phyloP scores from a whole-genome alignment of 2,888 invertebrate genomes.

The Bellardia pandia region DNA sequence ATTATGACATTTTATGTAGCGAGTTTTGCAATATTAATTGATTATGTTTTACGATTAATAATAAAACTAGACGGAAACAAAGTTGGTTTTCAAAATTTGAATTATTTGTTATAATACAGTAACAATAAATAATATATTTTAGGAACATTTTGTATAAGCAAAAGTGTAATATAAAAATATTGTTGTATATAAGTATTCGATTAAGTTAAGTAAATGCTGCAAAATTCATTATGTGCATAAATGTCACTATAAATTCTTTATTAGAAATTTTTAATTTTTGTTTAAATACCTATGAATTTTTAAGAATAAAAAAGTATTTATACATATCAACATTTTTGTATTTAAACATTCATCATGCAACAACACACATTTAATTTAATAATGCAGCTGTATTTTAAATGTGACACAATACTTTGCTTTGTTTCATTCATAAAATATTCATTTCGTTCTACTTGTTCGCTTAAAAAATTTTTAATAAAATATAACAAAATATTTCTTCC shows the following conservation, averaged over 20 bases:
- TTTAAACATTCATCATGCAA: neutral
- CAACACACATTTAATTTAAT: neutral
- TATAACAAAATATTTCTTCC: neutral
- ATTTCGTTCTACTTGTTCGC: neutral
- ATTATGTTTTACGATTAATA: neutral
- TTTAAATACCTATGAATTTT: no score
- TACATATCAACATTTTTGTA: no score
- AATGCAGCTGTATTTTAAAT: neutral
- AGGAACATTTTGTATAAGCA: no score
- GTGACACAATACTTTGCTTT: neutral
- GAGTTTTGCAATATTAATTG: slow-evolving; percentile 7
- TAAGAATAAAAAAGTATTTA: no score
- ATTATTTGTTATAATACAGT: neutral
- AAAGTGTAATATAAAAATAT: no score
- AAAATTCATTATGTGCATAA: no score
- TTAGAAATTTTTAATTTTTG: no score
- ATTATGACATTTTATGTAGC: slow-evolving; percentile 27
- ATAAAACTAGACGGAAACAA: neutral
- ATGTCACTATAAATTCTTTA: no score
- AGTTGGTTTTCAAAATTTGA: neutral
- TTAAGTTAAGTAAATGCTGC: no score
- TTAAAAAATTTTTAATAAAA: neutral
- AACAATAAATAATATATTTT: neutral
- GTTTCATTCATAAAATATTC: neutral
- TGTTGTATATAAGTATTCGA: no score